Evolutionary conservation across 2,113 vertebrate genomes (phyloP), one percentile per base, ranked within the genome.

Genomic region (Alces alces): DNA sequence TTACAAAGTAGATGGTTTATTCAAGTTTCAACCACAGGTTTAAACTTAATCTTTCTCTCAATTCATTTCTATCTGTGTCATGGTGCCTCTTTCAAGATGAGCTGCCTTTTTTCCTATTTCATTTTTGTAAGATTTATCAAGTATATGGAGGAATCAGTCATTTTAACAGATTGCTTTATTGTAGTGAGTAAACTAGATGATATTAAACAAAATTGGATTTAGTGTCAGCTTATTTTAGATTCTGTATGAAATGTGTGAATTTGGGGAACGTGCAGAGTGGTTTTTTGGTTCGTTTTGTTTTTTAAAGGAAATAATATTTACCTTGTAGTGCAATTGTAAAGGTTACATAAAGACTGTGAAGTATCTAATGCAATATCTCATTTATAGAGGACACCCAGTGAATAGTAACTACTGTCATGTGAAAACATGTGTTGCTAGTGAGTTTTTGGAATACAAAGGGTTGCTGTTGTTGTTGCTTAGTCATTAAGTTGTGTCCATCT

Each of bases 141-240:
- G 30, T 83, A 3, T 45, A 21, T 85, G n/a, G 47, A 55, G 27
- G 33, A 50, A 66, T 21, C 54, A 64, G 11, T n/a, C 7, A 76
- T 92, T 96, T 97, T 47, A 92, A 86, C 27, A 82, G 27, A 80
- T 28, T 96, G 7, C n/a, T 91, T 80, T 54, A n/a, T 91, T 88
- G 28, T 55, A 83, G 52, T 52, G 50, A 80, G 73, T 80, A 54
- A 11, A 1, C 5, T 91, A 60, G 19, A 3, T 19, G 0, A 60
- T 83, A 86, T 82, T 70, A 78, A 66, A 36, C 0, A 91, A 89
- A 85, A 13, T 28, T 91, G 54, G 8, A n/a, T 88, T 92, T 70
- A 45, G 17, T 58, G 8, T 76, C 25, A 79, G 45, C 10, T 50
- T 90, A n/a, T 16, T 45, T 45, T 92, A 4, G 7, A 58, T 96